Percentiles rank a stretch among this genome's conserved stretches.
Conservation (phyloP, 2,888 invertebrate genomes). For the Drosophila mercatorum region DNA sequence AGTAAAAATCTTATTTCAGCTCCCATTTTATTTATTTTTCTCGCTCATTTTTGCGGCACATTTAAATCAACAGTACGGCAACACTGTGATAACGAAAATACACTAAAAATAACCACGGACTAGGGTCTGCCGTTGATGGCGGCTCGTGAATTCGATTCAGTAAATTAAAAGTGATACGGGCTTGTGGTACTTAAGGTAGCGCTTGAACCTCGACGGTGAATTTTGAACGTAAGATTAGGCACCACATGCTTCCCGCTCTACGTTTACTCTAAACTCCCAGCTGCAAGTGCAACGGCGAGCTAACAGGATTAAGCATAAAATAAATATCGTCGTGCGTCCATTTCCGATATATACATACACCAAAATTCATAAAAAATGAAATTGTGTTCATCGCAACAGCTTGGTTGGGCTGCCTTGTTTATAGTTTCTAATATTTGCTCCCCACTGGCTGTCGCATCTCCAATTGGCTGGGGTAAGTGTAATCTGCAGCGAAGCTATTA, state of each 20-base stretch:
- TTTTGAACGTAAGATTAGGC: slow-evolving; percentile 41
- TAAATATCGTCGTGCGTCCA: slow-evolving; percentile 7
- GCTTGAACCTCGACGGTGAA: slow-evolving; percentile 15
- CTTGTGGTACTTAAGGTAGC: slow-evolving; percentile 12
- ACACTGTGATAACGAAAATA: slow-evolving; percentile 1
- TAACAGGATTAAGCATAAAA: not conserved
- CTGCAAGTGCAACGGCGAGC: slow-evolving; percentile 11
- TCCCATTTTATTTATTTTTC: too few relatives aligned
- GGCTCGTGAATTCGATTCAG: slow-evolving; percentile 9
- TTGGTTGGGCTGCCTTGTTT: slow-evolving; percentile 24
- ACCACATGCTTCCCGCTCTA: slow-evolving; percentile 37
- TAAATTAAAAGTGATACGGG: slow-evolving; percentile 21
- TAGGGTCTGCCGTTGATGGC: not conserved
- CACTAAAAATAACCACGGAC: slow-evolving; percentile 5
- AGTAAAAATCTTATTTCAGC: too few relatives aligned
- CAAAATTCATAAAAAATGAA: slow-evolving; percentile 37
- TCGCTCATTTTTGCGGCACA: not conserved
- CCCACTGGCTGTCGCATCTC: slow-evolving; percentile 39
- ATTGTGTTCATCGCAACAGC: slow-evolving; percentile 22
- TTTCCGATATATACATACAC: slow-evolving; percentile 5
- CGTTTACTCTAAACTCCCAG: slow-evolving; percentile 16
- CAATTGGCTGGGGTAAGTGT: slow-evolving; percentile 67
- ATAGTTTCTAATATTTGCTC: slow-evolving; percentile 16
- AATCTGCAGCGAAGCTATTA: slow-evolving; percentile 23
- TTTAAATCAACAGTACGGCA: not conserved